phyloP scores from a whole-genome alignment of 2,888 invertebrate species.

The Furcula furcula region DNA sequence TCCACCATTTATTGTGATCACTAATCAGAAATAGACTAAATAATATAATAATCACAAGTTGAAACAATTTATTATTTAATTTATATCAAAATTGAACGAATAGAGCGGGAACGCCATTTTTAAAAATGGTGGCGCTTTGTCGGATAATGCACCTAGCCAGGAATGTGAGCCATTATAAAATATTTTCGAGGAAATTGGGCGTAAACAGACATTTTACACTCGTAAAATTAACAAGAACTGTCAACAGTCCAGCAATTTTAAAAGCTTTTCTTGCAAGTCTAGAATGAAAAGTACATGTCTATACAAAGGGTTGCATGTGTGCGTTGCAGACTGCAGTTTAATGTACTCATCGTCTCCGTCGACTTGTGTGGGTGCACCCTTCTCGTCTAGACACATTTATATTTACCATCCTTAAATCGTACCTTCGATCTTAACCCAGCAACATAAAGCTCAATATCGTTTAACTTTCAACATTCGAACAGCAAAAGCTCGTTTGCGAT shows the following conservation, averaged over 20 bases:
- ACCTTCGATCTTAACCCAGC: constrained; percentile 10
- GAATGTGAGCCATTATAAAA: no score
- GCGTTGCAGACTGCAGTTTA: constrained; percentile 68
- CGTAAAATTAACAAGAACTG: constrained; percentile 27
- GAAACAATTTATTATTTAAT: no score
- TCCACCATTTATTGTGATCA: no score
- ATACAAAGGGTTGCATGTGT: constrained; percentile 24
- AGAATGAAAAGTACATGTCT: no score
- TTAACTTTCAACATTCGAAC: constrained; percentile 6
- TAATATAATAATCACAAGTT: no score
- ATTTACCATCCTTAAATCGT: constrained; percentile 7
- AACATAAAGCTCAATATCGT: constrained; percentile 32
- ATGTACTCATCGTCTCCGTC: constrained; percentile 47
- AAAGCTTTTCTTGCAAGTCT: constrained; percentile 40
- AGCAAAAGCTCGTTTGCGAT: constrained; percentile 31
- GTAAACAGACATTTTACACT: constrained; percentile 9
- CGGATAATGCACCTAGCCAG: no score
- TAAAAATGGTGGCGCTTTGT: no score
- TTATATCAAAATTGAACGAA: no score
- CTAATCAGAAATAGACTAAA: no score
- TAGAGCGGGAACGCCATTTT: no score
- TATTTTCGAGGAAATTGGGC: no score
- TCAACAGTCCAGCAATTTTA: constrained; percentile 33
- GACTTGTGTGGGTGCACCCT: constrained; percentile 69
- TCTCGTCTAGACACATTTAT: constrained; percentile 54